phyloP scores from a whole-genome alignment of 2,888 invertebrate genomes.

The Limnephilus lunatus region DNA sequence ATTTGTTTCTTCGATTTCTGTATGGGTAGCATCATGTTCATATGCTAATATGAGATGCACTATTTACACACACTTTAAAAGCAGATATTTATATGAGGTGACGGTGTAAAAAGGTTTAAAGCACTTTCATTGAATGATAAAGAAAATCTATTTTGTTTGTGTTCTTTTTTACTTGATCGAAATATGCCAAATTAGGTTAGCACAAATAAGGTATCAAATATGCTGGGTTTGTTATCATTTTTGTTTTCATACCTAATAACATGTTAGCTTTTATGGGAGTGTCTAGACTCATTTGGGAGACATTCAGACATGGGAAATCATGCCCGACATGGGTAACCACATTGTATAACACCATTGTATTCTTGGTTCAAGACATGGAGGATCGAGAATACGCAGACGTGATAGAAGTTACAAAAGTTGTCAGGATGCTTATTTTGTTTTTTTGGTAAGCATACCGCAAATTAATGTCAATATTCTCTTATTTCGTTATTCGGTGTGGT shows the following conservation, averaged over 20 bases:
- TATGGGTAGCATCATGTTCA: conserved; percentile 40
- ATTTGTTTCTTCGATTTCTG: conserved; percentile 58
- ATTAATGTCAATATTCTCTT: no score
- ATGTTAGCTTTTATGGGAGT: background rate
- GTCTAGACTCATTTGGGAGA: background rate
- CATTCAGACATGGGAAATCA: background rate
- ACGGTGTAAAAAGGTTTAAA: background rate
- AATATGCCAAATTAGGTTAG: background rate
- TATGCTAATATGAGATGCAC: conserved; percentile 24
- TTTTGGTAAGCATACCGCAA: background rate
- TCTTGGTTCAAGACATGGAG: background rate
- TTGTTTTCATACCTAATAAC: background rate
- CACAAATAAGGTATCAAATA: background rate
- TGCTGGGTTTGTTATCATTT: background rate
- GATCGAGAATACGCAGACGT: background rate
- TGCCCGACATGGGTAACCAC: background rate
- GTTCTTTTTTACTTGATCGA: background rate
- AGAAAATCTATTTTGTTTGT: background rate
- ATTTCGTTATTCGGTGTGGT: no score
- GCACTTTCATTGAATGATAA: background rate
- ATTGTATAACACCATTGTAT: background rate
- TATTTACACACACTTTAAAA: background rate
- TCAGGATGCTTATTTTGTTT: background rate
- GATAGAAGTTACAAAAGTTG: background rate
- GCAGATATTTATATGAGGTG: background rate